A percentile compares a stretch with the other conserved stretches of the same genome.
These are phyloP conservation scores for Megalonaias nervosa DNA, from an alignment of 1,140 invertebrate species.

Conservation along the genomic window DNA sequence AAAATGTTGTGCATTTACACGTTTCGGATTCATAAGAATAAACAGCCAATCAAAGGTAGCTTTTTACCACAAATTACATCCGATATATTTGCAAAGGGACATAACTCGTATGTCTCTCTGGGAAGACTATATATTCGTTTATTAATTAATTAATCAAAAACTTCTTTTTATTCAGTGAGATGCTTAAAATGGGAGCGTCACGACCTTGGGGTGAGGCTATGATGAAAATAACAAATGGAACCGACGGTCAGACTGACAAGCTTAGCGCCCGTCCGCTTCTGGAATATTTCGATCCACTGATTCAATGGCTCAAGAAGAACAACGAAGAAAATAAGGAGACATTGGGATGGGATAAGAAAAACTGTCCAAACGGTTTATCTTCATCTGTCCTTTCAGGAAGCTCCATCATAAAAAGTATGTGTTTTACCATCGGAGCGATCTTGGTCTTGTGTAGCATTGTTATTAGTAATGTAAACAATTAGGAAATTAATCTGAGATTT, in stretches of 20 bases:
- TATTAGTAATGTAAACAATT: no score
- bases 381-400: no score
- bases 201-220: constrained; percentile 20
- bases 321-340: constrained; percentile 7
- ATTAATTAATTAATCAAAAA: not conserved
- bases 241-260: constrained; percentile 9
- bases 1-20: not conserved
- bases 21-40: not conserved
- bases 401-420: no score
- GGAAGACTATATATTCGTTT: not conserved
- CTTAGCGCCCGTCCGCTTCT: constrained; percentile 8
- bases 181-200: constrained; percentile 25
- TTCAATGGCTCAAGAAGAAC: constrained; percentile 19
- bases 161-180: constrained; percentile 1
- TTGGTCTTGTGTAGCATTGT: no score
- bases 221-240: constrained; percentile 13
- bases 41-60: not conserved
- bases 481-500: no score
- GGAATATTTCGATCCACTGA: constrained; percentile 14
- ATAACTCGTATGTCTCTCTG: not conserved
- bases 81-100: not conserved
- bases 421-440: no score
- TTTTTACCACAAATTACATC: not conserved
- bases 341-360: constrained; percentile 2
- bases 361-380: constrained; percentile 13